A percentile compares a stretch with the other conserved stretches of the same genome.
Evolutionary conservation across 92 coral and sea anemone species (phyloP).

Genomic region (Plumapathes pennacea): DNA sequence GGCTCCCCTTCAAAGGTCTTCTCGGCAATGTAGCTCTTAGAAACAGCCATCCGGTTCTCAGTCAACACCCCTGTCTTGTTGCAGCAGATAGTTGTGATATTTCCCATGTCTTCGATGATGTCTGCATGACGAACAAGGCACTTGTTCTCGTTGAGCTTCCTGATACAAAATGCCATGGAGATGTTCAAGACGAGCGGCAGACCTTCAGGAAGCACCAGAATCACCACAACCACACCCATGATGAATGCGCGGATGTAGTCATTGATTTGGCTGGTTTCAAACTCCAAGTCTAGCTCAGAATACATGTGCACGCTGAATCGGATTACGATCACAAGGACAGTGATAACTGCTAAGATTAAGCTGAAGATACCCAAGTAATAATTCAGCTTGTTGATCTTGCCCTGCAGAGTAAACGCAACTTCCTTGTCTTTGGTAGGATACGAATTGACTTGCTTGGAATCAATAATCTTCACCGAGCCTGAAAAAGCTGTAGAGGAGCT

Average conservation of each 20-base stretch:
- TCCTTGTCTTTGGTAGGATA: slow-evolving; percentile 38
- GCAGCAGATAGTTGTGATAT: slow-evolving; percentile 89
- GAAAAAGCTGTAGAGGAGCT: slow-evolving; percentile 20
- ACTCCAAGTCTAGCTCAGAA: slow-evolving; percentile 33
- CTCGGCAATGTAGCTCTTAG: slow-evolving; percentile 68
- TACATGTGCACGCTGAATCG: slow-evolving; percentile 77
- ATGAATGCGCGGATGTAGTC: slow-evolving; percentile 88
- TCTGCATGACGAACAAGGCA: slow-evolving; percentile 90
- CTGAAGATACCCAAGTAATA: slow-evolving; percentile 77
- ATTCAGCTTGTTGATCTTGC: slow-evolving; percentile 79
- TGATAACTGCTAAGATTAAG: slow-evolving; percentile 63
- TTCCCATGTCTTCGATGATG: slow-evolving; percentile 95
- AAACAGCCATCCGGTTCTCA: slow-evolving; percentile 89
- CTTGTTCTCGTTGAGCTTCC: slow-evolving; percentile 76
- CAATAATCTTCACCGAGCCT: slow-evolving; percentile 9
- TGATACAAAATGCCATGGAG: slow-evolving; percentile 90
- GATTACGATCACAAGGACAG: slow-evolving; percentile 77
- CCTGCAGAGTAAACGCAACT: slow-evolving; percentile 64
- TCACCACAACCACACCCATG: slow-evolving; percentile 89
- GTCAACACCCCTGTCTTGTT: slow-evolving; percentile 97
- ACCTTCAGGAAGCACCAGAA: slow-evolving; percentile 96
- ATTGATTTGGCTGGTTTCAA: slow-evolving; percentile 71
- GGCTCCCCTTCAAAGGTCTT: slow-evolving; percentile 59
- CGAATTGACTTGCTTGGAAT: neutral
- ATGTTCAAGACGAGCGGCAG: slow-evolving; percentile 81